Evolutionary conservation across 2,797 vertebrate genomes (phyloP), one percentile per base, ranked within the genome.

Genomic region (Macrochelys suwanniensis): DNA sequence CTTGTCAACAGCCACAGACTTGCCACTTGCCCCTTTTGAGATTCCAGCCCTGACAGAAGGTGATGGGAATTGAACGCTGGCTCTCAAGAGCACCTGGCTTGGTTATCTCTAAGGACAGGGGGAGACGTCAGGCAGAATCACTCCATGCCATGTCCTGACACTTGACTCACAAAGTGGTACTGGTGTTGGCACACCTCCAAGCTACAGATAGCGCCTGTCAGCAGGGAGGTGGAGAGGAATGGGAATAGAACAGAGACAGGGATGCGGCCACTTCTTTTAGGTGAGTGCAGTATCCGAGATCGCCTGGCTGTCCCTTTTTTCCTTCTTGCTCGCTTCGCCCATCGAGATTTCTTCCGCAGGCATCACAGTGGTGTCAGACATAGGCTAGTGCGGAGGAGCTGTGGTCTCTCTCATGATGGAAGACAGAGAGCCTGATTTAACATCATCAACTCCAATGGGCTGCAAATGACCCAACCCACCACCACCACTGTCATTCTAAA

Each of bases 151-250:
- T 98, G 98, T 98, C 98, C 96, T 95, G 95, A 98, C 98, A 98
- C 98, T 98, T 97, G 93, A 97, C 98, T 98, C 98, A 98, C 98
- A 98, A 98, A 98, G 98, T 98, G 97, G 94, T 94, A 82, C 92
- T 97, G 96, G 93, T 98, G 97, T 98, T 98, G 97, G 97, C 97
- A 97, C 95, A 91, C 91, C 95, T 98, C 98, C 98, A 97, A 91
- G 85, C 92, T 93, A 81, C 65, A 98, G 98, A 98, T 98, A 97
- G 97, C 1, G 1, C 93, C 93, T 95, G 97, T 97, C 92, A 95
- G 96, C 95, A 85, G 59, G 0, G 57, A 97, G 94, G 85, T 95
- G 92, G 96, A 83, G 95, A 95, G 17, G 94, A 96, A 85, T 61
- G 59, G 93, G 77, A 90, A 59, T 1, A 53, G 85, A 93, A 84